Percentiles rank a stretch among this genome's conserved stretches.
Conservation (phyloP, 2,113 vertebrate genomes). For the Pelecanus crispus region DNA sequence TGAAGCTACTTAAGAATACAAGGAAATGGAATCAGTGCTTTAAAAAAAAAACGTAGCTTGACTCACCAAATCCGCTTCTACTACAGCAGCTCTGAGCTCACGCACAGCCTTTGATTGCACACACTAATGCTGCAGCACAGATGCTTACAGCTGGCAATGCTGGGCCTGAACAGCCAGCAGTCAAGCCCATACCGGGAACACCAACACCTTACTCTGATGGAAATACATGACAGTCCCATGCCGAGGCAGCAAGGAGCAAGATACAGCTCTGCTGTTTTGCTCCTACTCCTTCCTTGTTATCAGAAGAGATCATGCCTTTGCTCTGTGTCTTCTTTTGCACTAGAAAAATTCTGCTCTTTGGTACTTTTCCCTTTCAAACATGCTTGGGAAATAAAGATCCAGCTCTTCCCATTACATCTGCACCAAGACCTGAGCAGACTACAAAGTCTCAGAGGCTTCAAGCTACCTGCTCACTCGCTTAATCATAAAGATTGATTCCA, state of each 20-base stretch:
- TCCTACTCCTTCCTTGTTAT: not conserved
- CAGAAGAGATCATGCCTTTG: not conserved
- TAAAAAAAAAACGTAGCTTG: not conserved
- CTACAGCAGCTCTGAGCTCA: not conserved
- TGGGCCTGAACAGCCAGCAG: not conserved
- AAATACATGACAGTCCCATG: accelerated
- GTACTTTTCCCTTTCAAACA: not conserved
- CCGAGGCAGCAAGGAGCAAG: not conserved
- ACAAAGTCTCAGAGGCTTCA: not conserved
- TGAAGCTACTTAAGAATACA: constrained; percentile 8
- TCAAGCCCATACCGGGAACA: not conserved
- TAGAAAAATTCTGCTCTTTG: not conserved
- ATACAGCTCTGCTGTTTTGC: not conserved
- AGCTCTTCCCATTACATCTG: not conserved
- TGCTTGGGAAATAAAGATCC: not conserved
- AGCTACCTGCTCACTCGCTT: not conserved
- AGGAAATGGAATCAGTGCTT: constrained; percentile 20
- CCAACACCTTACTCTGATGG: not conserved
- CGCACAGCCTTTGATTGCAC: not conserved
- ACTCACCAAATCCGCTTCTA: not conserved
- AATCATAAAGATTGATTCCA: constrained; percentile 28
- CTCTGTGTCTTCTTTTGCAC: not conserved
- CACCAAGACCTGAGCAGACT: constrained; percentile 28
- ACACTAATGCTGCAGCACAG: not conserved
- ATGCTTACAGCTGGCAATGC: not conserved